Base-by-base conservation (phyloP, 23 tunicate genomes). In the Halocynthia roretzi region DNA sequence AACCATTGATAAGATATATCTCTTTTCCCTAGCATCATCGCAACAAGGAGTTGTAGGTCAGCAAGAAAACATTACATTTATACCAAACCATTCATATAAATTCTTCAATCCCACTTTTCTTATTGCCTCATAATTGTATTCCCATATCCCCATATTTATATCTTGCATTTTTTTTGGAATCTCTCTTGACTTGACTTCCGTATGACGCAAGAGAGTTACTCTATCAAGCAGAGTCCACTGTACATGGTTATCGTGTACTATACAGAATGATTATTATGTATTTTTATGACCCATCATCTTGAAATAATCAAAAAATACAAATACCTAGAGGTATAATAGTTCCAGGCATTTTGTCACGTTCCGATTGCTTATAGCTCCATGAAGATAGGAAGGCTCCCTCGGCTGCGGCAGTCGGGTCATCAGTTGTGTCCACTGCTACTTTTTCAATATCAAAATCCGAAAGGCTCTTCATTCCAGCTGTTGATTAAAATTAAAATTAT, bases 281-380 rank as follows among this genome's bases (percentile, higher is more conserved):
- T 10, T 21, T 18, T 10, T 10, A 11, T 67, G 10, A 10, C 71
- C 23, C 11, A 17, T 19, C 40, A 21, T 14, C 19, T 22, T 68
- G 48, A 68, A 5, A 68, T 21, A 68, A 20, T 20, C 72, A 21
- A 5, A 1, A 68, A 68, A 1, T 15, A n/a, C 72, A 68, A 17
- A 21, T 31, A 15, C 50, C 61, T 9, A 68, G n/a, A 12, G 87
- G 83, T 73, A 56, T 7, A 52, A 85, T 81, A 10, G 7, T 52
- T 15, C 23, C 7, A 8, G 98, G 98, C 50, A 68, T 80, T 76
- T 93, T 93, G 66, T 83, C 83, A 44, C 77, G 62, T 18, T 93
- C 98, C n/a, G 78, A 49, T 10, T 83, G 81, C 58, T 93, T 93
- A 83, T 93, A 93, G 22, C 51, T 76, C 98, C 98, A 93, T 7